Conservation (phyloP, 2,888 invertebrate species). For the Steinernema scapterisci region DNA sequence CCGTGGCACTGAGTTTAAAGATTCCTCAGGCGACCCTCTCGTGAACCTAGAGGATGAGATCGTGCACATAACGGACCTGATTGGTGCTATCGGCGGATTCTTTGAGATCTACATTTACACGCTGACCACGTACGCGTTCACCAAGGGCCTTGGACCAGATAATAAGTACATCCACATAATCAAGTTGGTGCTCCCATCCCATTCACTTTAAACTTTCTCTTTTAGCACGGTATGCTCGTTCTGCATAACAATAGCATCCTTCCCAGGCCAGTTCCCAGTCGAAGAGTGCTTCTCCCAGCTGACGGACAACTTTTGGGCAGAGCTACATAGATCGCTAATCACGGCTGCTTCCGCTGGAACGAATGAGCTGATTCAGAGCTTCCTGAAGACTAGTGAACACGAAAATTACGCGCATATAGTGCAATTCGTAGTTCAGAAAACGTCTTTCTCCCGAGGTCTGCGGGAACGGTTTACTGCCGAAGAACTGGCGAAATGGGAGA, state of each 20-base stretch:
- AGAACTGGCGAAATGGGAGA: neutral
- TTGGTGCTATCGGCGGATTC: neutral
- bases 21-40: neutral
- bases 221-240: slow-evolving; percentile 39
- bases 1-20: neutral
- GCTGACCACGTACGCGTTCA: neutral
- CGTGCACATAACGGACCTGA: neutral
- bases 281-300: slow-evolving; percentile 53
- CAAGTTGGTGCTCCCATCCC: neutral
- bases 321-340: slow-evolving; percentile 37
- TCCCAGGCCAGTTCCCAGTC: slow-evolving; percentile 41
- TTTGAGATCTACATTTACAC: slow-evolving; percentile 7
- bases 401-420: neutral
- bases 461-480: neutral
- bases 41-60: slow-evolving; percentile 17
- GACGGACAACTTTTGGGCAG: slow-evolving; percentile 50
- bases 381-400: neutral
- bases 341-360: neutral
- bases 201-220: slow-evolving; percentile 18
- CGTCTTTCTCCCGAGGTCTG: neutral
- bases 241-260: slow-evolving; percentile 38
- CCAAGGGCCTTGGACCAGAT: neutral
- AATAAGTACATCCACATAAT: neutral
- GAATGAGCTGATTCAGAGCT: neutral
- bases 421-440: neutral